phyloP scores from a whole-genome alignment of 2,797 vertebrate genomes.

The Halcyon chelicuti region DNA sequence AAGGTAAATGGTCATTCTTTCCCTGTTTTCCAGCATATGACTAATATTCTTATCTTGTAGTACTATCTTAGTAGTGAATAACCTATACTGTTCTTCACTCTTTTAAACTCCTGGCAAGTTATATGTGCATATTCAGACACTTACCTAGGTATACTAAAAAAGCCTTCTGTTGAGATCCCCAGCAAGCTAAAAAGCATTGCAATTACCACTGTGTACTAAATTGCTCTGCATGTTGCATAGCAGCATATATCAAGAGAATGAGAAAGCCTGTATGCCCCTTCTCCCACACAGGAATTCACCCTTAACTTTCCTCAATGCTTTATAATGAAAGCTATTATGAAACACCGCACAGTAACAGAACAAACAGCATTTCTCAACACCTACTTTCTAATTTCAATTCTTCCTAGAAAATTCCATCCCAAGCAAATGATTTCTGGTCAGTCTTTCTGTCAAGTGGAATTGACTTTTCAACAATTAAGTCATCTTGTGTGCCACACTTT shows the following conservation, averaged over 20 bases:
- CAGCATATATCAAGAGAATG: neutral
- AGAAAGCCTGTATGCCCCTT: neutral
- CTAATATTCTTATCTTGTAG: neutral
- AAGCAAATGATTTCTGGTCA: slow-evolving; percentile 13
- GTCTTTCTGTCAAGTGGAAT: slow-evolving; percentile 17
- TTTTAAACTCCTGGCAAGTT: neutral
- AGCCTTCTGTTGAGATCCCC: neutral
- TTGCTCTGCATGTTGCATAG: neutral
- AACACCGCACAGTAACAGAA: slow-evolving; percentile 45
- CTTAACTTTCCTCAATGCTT: slow-evolving; percentile 32
- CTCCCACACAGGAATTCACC: slow-evolving; percentile 64
- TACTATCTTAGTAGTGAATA: neutral
- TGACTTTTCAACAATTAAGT: slow-evolving; percentile 26
- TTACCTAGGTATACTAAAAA: neutral
- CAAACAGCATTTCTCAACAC: slow-evolving; percentile 56
- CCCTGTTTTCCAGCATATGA: neutral
- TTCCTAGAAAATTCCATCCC: slow-evolving; percentile 50
- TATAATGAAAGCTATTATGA: slow-evolving; percentile 63
- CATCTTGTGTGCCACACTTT: neutral
- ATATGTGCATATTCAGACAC: neutral
- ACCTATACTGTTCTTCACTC: neutral
- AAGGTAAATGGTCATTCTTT: neutral
- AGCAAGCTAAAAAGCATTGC: neutral
- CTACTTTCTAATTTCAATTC: slow-evolving; percentile 55
- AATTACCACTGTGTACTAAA: neutral